These are phyloP conservation scores for Drosophila equinoxialis DNA, from an alignment of 1,140 invertebrate genomes.

Conservation along the genomic window DNA sequence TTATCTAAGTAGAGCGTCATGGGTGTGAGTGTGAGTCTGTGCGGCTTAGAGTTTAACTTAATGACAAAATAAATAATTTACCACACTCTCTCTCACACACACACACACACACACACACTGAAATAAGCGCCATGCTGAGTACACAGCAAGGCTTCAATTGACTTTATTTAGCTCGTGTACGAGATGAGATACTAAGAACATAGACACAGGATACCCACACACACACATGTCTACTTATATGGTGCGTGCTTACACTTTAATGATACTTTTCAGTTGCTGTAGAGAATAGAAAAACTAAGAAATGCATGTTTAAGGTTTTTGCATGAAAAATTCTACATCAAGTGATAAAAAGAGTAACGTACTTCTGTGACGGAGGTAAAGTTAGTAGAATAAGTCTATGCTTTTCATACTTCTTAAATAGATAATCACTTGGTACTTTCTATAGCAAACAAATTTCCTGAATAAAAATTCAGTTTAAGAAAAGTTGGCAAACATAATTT, in stretches of 20 bases:
- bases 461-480: too few species aligned
- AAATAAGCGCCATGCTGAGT: constrained; percentile 22
- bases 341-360: background rate
- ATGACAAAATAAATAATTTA: constrained; percentile 82
- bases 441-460: too few species aligned
- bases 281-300: background rate
- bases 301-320: constrained; percentile 1
- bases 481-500: too few species aligned
- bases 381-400: background rate
- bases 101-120: constrained; percentile 25
- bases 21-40: constrained; percentile 16
- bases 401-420: background rate
- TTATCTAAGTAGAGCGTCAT: constrained; percentile 14
- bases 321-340: background rate
- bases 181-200: constrained; percentile 12
- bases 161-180: constrained; percentile 59
- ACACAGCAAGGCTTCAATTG: constrained; percentile 59
- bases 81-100: constrained; percentile 31
- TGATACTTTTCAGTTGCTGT: constrained; percentile 60
- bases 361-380: background rate
- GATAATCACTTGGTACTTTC: background rate
- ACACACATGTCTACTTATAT: constrained; percentile 18
- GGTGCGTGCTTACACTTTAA: constrained; percentile 47
- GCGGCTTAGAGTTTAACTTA: constrained; percentile 67
- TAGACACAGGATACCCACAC: background rate